Evolutionary conservation across 2,888 invertebrate genomes (phyloP).

Genomic region (Polymixis lichenea): DNA sequence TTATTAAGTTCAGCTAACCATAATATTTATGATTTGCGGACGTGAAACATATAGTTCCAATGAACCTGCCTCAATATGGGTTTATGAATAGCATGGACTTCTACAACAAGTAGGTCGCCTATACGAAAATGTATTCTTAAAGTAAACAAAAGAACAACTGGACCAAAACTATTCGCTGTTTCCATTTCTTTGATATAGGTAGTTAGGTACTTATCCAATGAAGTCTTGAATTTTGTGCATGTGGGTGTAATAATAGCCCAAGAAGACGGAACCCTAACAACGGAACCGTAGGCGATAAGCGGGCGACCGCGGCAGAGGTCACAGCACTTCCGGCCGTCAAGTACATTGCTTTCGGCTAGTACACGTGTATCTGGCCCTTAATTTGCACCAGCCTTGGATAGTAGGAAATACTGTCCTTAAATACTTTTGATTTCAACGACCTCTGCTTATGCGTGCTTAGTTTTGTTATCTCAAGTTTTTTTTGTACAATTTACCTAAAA

Average conservation of each 20-base stretch:
- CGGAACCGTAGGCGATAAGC: conserved; percentile 69
- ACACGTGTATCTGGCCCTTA: conserved; percentile 66
- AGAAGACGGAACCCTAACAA: conserved; percentile 61
- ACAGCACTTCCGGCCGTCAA: conserved; percentile 73
- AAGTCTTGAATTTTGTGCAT: conserved; percentile 15
- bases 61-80: conserved; percentile 40
- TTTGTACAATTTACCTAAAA: too few relatives aligned
- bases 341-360: conserved; percentile 63
- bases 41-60: conserved; percentile 42
- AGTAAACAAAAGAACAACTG: conserved; percentile 17
- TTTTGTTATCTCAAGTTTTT: neutral
- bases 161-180: neutral
- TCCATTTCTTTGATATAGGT: conserved; percentile 7
- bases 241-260: conserved; percentile 33
- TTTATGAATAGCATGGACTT: conserved; percentile 26
- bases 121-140: conserved; percentile 1
- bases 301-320: conserved; percentile 74
- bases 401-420: conserved; percentile 56
- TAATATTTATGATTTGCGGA: conserved; percentile 44
- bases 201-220: conserved; percentile 10
- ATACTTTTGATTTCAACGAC: conserved; percentile 33
- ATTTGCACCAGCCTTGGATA: conserved; percentile 52
- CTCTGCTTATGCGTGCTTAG: conserved; percentile 31
- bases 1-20: conserved; percentile 43
- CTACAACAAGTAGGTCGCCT: conserved; percentile 2